Evolutionary conservation across 1,140 invertebrate species (phyloP), one percentile per base, ranked within the genome.

Genomic region (Sitodiplosis mosellana): DNA sequence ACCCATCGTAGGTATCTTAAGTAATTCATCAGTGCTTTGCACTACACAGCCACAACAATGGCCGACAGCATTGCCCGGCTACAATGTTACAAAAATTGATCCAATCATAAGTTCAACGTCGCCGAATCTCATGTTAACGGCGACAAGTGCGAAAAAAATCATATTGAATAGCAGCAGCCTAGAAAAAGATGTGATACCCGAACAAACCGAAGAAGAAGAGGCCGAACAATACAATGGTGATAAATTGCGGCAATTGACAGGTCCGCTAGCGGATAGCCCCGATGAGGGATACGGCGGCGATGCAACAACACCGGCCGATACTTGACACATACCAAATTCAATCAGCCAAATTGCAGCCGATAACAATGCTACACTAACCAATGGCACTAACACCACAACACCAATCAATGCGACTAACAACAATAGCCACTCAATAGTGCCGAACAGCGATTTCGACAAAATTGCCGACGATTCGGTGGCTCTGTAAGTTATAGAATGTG

Each of bases 231-330:
- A 48, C n/a, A 49, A 51, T 53, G 56, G 46, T 36, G 50, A 47
- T 48, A 62, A 61, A 52, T 52, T 65, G 10, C 59, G 53, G 48
- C 60, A 59, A 46, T 52, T 59, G 17, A 68, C 66, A 49, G 79
- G 74, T 49, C 71, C 74, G n/a, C 71, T 82, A 52, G 78, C 80
- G 2, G 84, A 88, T 54, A 87, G 83, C 59, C 83, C 84, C 5
- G 85, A 89, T 59, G 85, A 89, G 59, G 85, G 85, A 1, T 89
- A 87, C 59, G 84, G 83, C 40, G 84, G 83, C 21, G 84, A 87
- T 57, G 59, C 58, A 45, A 70, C 27, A 27, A 27, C 27, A 10
- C 27, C 27, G 10, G 27, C 71, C 55, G 72, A 75, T 54, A 75
- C 73, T 61, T 75, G 73, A 75, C 72, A 59, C 42, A 27, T 27